Evolutionary conservation across 2,888 invertebrate species (phyloP).

Genomic region (Tetragnatha montana): DNA sequence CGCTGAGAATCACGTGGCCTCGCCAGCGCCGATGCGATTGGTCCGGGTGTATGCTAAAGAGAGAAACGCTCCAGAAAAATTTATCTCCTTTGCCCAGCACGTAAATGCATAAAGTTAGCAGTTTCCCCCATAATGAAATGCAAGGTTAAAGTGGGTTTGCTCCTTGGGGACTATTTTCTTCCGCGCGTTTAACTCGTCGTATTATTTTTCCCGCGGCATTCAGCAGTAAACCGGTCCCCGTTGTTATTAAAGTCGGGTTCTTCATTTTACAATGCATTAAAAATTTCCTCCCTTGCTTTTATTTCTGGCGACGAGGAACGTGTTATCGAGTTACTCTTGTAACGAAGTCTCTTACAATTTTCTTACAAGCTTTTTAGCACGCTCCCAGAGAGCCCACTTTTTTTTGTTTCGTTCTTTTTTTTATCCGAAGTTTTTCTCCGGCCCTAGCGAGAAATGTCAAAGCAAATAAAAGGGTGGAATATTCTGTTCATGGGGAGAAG

Average conservation of each 20-base stretch:
- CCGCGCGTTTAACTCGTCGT: conserved; percentile 50
- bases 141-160: conserved; percentile 59
- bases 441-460: conserved; percentile 1
- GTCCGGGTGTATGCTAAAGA: conserved; percentile 41
- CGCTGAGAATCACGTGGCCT: conserved; percentile 64
- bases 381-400: neutral
- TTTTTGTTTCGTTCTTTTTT: neutral
- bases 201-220: conserved; percentile 53
- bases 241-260: conserved; percentile 63
- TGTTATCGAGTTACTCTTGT: conserved; percentile 32
- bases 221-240: conserved; percentile 14
- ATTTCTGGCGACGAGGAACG: neutral
- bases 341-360: conserved; percentile 44
- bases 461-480: conserved; percentile 23
- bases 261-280: conserved; percentile 65
- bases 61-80: conserved; percentile 56
- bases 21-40: conserved; percentile 41
- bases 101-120: conserved; percentile 63
- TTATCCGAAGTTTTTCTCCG: neutral
- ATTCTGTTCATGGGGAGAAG: neutral
- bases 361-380: conserved; percentile 31
- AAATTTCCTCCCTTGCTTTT: conserved; percentile 35
- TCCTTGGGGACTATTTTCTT: conserved; percentile 62
- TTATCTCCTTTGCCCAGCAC: conserved; percentile 52
- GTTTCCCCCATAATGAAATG: conserved; percentile 56